phyloP scores from a whole-genome alignment of 2,113 vertebrate genomes.

The Meles meles region DNA sequence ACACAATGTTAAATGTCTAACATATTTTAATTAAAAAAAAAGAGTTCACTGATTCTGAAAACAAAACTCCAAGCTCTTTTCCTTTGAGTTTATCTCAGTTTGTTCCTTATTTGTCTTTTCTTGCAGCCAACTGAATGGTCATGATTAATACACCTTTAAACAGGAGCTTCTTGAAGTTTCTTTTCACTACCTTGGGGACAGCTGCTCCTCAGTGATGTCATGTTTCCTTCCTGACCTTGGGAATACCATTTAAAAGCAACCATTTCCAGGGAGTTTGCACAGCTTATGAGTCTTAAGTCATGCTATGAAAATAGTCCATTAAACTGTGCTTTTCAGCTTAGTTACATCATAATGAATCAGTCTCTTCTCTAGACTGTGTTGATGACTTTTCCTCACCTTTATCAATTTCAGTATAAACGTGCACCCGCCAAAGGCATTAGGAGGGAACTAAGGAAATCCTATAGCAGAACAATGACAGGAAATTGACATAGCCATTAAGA shows the following conservation, averaged over 20 bases:
- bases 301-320: slow-evolving; percentile 68
- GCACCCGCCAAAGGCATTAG: slow-evolving; percentile 69
- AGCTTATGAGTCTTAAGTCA: slow-evolving; percentile 49
- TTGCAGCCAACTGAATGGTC: neutral
- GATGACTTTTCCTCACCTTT: slow-evolving; percentile 57
- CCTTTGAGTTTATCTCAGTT: neutral
- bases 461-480: slow-evolving; percentile 85
- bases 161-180: neutral
- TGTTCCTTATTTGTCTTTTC: neutral
- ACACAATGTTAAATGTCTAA: neutral
- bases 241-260: slow-evolving; percentile 62
- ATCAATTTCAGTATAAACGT: slow-evolving; percentile 63
- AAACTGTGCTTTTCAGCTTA: slow-evolving; percentile 64
- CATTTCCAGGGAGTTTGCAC: slow-evolving; percentile 46
- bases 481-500: slow-evolving; percentile 80
- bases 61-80: neutral
- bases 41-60: neutral
- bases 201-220: slow-evolving; percentile 75
- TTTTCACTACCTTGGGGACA: slow-evolving; percentile 64
- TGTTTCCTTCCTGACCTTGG: slow-evolving; percentile 83
- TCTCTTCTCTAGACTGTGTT: neutral
- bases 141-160: neutral
- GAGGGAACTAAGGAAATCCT: slow-evolving; percentile 83
- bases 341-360: slow-evolving; percentile 58
- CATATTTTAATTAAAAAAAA: neutral